Evolutionary conservation across 2,888 invertebrate species (phyloP).

Genomic region (Ceraclea dissimilis): DNA sequence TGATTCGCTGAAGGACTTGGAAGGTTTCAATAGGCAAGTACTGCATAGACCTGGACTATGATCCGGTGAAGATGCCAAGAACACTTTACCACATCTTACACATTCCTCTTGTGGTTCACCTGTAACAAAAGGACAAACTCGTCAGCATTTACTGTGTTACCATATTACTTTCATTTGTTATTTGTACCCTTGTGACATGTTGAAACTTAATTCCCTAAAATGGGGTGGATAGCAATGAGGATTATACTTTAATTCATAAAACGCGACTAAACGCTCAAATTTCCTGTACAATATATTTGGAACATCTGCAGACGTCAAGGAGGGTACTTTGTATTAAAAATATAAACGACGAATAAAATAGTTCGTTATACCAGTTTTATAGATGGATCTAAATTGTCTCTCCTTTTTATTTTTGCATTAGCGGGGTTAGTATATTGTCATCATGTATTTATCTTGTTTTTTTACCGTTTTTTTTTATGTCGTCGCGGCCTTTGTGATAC

Average conservation of each 20-base stretch:
- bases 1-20: slow-evolving; percentile 28
- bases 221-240: no score
- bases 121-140: slow-evolving; percentile 28
- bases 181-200: no score
- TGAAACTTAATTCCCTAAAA: not conserved
- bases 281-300: no score
- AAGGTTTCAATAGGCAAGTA: slow-evolving; percentile 30
- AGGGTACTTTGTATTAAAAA: no score
- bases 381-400: not conserved
- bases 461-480: slow-evolving; percentile 11
- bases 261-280: no score
- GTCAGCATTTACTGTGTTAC: no score
- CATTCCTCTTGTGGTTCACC: slow-evolving; percentile 56
- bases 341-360: not conserved
- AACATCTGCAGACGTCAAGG: no score
- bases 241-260: no score
- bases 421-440: slow-evolving; percentile 17
- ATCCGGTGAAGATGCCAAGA: slow-evolving; percentile 34
- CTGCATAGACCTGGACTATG: slow-evolving; percentile 35
- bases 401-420: slow-evolving; percentile 10
- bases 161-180: not conserved
- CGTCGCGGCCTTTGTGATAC: slow-evolving; percentile 2
- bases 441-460: slow-evolving; percentile 15
- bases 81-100: slow-evolving; percentile 50
- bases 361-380: not conserved